phyloP scores from a whole-genome alignment of 1,140 invertebrate species.

The Drosophila persimilis region DNA sequence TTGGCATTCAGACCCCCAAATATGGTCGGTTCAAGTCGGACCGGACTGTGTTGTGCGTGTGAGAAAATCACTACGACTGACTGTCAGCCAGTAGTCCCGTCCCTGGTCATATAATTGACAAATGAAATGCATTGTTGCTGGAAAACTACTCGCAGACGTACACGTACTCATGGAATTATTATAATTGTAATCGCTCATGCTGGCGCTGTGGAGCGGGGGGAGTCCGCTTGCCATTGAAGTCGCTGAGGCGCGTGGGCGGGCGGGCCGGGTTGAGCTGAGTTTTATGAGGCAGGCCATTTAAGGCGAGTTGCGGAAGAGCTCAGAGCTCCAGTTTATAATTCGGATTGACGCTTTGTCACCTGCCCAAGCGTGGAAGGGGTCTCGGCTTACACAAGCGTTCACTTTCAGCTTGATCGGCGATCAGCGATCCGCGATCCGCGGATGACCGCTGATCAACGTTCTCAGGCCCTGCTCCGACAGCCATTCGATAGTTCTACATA shows the following conservation, averaged over 20 bases:
- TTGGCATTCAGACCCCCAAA: constrained; percentile 76
- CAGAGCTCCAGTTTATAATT: constrained; percentile 26
- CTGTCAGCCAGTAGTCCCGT: constrained; percentile 46
- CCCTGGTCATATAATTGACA: constrained; percentile 29
- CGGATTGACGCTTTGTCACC: constrained; percentile 29
- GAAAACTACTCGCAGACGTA: constrained; percentile 12
- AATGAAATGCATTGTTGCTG: constrained; percentile 65
- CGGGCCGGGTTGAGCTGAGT: constrained; percentile 12
- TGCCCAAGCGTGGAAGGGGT: constrained; percentile 4
- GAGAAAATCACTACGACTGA: constrained; percentile 49
- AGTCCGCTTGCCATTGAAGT: constrained; percentile 52
- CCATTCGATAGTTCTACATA: constrained; percentile 30
- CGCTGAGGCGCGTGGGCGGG: constrained; percentile 29
- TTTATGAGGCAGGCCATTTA: constrained; percentile 46
- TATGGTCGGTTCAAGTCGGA: constrained; percentile 53
- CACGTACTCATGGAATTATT: constrained; percentile 57
- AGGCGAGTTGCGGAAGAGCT: constrained; percentile 45
- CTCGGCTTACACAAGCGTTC: constrained; percentile 9
- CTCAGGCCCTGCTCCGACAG: constrained; percentile 55
- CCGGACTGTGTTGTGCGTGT: constrained; percentile 28
- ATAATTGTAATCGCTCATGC: constrained; percentile 41
- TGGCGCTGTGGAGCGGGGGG: no score
- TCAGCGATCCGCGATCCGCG: constrained; percentile 1
- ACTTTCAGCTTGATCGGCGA: constrained; percentile 15
- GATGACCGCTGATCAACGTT: constrained; percentile 1